phyloP scores from a whole-genome alignment of 2,113 vertebrate genomes.

The Eretmochelys imbricata region DNA sequence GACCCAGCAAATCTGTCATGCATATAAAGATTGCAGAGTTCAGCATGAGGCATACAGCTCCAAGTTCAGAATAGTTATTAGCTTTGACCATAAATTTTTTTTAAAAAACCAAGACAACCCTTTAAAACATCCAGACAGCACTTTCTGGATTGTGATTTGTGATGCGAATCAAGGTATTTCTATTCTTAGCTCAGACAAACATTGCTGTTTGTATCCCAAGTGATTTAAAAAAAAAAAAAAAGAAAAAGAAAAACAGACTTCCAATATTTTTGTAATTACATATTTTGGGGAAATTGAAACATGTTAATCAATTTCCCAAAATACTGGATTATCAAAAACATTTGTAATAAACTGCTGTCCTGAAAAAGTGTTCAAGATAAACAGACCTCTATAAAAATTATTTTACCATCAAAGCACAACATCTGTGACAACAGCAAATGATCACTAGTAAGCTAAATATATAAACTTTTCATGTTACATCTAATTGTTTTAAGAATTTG shows the following conservation, averaged over 20 bases:
- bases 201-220: background rate
- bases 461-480: background rate
- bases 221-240: background rate
- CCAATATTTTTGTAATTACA: background rate
- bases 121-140: slow-evolving; percentile 39
- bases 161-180: slow-evolving; percentile 58
- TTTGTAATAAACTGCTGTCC: background rate
- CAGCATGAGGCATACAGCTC: background rate
- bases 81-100: slow-evolving; percentile 19
- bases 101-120: background rate
- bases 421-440: background rate
- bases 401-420: background rate
- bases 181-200: slow-evolving; percentile 64
- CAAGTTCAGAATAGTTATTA: slow-evolving; percentile 19
- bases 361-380: background rate
- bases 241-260: background rate
- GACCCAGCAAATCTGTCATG: background rate
- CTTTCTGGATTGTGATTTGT: slow-evolving; percentile 63
- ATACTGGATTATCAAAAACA: background rate
- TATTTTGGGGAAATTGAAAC: background rate
- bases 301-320: background rate
- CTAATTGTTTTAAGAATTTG: slow-evolving; percentile 42
- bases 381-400: background rate
- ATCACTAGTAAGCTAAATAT: background rate
- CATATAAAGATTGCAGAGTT: background rate